These are phyloP conservation scores for Aphelinus certus DNA, from an alignment of 1,140 invertebrate genomes.

Conservation along the genomic window DNA sequence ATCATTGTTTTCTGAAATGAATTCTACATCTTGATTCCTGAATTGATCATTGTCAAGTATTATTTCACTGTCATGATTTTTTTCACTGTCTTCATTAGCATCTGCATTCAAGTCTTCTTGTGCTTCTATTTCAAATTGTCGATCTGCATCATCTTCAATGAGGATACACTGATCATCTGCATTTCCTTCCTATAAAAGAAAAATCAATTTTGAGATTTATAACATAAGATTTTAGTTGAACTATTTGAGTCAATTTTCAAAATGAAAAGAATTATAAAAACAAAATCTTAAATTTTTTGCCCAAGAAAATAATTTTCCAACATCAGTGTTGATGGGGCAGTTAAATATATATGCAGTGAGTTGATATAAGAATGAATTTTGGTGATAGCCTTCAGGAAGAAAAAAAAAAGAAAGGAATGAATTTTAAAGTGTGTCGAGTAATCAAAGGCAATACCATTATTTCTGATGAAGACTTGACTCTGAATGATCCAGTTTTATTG, in stretches of 20 bases:
- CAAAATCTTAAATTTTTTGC: neutral
- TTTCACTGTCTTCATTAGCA: neutral
- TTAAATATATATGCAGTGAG: too few species aligned
- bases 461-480: conserved; percentile 13
- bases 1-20: conserved; percentile 46
- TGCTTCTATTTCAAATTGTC: conserved; percentile 18
- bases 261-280: conserved; percentile 9
- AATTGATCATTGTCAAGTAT: conserved; percentile 31
- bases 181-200: conserved; percentile 42
- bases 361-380: too few species aligned
- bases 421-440: conserved; percentile 2
- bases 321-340: too few species aligned
- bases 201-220: conserved; percentile 2
- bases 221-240: too few species aligned
- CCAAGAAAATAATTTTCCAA: too few species aligned
- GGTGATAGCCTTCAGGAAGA: too few species aligned
- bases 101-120: conserved; percentile 3
- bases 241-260: too few species aligned
- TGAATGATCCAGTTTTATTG: neutral
- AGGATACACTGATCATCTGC: conserved; percentile 48
- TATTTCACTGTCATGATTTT: conserved; percentile 26
- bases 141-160: conserved; percentile 39
- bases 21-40: conserved; percentile 33
- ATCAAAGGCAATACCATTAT: conserved; percentile 25
- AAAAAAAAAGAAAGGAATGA: too few species aligned